phyloP scores from a whole-genome alignment of 2,113 vertebrate species.

The Cephalopterus ornatus region DNA sequence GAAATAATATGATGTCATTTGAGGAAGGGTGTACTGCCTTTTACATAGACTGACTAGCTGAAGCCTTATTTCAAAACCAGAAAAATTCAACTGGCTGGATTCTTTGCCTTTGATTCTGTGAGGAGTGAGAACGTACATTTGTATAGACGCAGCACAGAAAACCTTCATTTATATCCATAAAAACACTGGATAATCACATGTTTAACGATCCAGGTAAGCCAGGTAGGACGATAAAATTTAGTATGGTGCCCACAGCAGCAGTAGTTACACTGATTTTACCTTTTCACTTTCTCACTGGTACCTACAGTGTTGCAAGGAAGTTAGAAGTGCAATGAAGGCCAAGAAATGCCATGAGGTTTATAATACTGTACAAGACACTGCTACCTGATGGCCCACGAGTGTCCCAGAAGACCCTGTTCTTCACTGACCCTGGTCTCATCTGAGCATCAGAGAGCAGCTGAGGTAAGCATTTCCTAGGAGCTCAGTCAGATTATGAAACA shows the following conservation, averaged over 20 bases:
- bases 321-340: not conserved
- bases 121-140: not conserved
- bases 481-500: not conserved
- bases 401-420: not conserved
- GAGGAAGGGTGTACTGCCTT: not conserved
- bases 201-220: not conserved
- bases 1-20: not conserved
- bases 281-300: not conserved
- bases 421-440: not conserved
- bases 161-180: not conserved
- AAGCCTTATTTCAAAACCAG: not conserved
- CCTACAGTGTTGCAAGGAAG: not conserved
- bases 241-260: rapidly evolving
- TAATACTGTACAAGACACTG: not conserved
- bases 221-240: not conserved
- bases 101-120: not conserved
- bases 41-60: not conserved
- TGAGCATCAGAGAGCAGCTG: not conserved
- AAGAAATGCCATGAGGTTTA: not conserved
- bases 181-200: not conserved
- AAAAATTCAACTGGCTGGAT: not conserved
- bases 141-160: not conserved
- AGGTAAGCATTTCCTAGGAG: not conserved
- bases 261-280: not conserved
- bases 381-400: not conserved